phyloP scores from a whole-genome alignment of 2,797 vertebrate genomes.

The Dallia pectoralis region DNA sequence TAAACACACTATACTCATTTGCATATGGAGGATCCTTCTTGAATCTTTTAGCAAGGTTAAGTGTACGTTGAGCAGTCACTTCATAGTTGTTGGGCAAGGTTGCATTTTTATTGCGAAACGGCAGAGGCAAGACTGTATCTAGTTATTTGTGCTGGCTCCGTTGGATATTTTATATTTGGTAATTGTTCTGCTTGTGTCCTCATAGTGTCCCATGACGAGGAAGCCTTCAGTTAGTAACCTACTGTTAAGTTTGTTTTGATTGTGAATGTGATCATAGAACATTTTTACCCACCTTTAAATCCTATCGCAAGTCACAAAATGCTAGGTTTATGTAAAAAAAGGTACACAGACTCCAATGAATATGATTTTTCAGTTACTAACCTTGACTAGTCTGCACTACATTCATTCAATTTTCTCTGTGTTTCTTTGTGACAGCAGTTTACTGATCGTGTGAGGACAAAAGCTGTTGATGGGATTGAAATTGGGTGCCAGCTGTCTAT shows the following conservation, averaged over 20 bases:
- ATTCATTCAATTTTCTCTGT: neutral
- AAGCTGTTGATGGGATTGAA: neutral
- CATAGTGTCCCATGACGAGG: neutral
- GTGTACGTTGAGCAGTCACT: too few relatives aligned
- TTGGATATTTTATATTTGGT: too few relatives aligned
- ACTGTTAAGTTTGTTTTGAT: neutral
- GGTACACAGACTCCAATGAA: neutral
- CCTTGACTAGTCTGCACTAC: neutral
- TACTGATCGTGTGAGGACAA: neutral
- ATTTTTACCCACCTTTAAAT: neutral
- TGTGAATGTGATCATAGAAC: neutral
- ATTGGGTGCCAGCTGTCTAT: neutral
- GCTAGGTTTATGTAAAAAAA: neutral
- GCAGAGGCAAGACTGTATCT: too few relatives aligned
- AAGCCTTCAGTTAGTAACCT: neutral
- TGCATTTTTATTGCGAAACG: too few relatives aligned
- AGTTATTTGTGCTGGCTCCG: too few relatives aligned
- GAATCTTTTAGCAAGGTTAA: too few relatives aligned
- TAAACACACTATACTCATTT: too few relatives aligned
- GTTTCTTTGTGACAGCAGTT: neutral
- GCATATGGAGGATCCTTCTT: too few relatives aligned
- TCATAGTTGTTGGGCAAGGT: too few relatives aligned
- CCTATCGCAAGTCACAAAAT: neutral
- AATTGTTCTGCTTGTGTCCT: too few relatives aligned
- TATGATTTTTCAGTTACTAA: neutral